Percentiles rank a stretch among this genome's conserved stretches.
These are phyloP conservation scores for Caradrina clavipalpis DNA, from an alignment of 2,888 invertebrate species.

Conservation along the genomic window DNA sequence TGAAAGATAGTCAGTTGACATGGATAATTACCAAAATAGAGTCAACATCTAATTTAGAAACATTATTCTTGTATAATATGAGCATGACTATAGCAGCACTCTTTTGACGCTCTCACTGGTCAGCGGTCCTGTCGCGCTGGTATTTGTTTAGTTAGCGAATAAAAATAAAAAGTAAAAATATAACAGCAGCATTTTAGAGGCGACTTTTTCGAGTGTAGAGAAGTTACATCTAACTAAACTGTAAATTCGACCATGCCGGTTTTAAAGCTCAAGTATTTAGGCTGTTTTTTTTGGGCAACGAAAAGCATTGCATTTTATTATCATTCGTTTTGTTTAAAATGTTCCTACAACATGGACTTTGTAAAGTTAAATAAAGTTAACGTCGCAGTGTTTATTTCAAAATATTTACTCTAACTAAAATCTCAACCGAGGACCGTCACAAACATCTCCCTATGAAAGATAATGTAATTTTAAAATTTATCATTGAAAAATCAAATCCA, in stretches of 20 bases:
- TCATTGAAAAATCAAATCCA: constrained; percentile 65
- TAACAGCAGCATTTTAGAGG: constrained; percentile 35
- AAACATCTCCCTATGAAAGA: constrained; percentile 34
- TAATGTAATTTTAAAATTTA: constrained; percentile 56
- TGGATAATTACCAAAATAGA: no score
- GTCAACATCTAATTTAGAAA: no score
- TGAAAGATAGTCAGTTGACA: no score
- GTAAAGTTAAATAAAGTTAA: not conserved
- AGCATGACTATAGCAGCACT: constrained; percentile 1
- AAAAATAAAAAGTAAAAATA: constrained; percentile 45
- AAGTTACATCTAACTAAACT: constrained; percentile 52
- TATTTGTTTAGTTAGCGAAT: constrained; percentile 52
- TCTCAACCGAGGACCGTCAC: not conserved
- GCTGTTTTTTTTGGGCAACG: constrained; percentile 24
- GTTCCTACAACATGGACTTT: constrained; percentile 18
- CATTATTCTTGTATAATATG: not conserved
- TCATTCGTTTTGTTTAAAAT: constrained; percentile 42
- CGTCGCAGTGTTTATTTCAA: not conserved
- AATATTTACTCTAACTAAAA: not conserved
- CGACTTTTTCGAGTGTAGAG: constrained; percentile 46
- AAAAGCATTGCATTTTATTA: constrained; percentile 48
- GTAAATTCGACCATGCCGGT: constrained; percentile 49
- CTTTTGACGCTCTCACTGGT: constrained; percentile 28
- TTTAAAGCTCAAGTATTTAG: constrained; percentile 51
- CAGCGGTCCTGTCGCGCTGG: constrained; percentile 15